Conservation (phyloP, 2,113 vertebrate species). For the Eonycteris spelaea region DNA sequence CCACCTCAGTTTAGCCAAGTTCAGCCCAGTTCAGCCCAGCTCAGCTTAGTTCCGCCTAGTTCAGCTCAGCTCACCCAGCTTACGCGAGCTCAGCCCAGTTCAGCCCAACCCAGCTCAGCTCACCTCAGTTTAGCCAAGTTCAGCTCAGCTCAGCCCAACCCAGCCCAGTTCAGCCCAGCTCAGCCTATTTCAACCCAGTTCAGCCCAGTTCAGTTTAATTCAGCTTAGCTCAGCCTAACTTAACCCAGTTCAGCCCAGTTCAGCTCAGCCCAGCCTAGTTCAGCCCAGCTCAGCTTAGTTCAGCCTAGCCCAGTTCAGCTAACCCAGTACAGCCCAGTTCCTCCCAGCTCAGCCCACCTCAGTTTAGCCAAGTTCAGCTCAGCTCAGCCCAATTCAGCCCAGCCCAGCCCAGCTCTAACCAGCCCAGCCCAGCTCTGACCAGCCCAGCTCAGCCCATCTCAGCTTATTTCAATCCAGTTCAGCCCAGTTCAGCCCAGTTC, state of each 20-base stretch:
- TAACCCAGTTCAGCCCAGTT: accelerated
- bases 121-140: accelerated
- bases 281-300: accelerated
- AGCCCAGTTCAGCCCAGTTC: accelerated
- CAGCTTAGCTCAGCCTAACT: accelerated
- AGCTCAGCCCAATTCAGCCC: accelerated
- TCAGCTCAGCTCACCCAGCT: accelerated
- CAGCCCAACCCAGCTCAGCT: accelerated
- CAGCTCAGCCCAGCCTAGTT: accelerated
- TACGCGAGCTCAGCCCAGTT: accelerated
- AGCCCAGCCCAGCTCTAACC: accelerated
- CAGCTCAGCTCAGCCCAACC: accelerated
- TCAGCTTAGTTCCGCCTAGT: accelerated
- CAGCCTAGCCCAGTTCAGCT: accelerated
- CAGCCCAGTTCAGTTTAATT: accelerated
- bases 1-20: accelerated
- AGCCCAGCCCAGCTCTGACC: accelerated
- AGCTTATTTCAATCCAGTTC: accelerated
- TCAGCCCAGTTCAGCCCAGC: accelerated
- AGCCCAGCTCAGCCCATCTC: accelerated
- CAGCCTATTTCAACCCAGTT: accelerated
- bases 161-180: accelerated
- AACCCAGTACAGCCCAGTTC: accelerated
- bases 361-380: accelerated
- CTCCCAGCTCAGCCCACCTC: accelerated